phyloP scores from a whole-genome alignment of 2,113 vertebrate species.

The Asarcornis scutulata region DNA sequence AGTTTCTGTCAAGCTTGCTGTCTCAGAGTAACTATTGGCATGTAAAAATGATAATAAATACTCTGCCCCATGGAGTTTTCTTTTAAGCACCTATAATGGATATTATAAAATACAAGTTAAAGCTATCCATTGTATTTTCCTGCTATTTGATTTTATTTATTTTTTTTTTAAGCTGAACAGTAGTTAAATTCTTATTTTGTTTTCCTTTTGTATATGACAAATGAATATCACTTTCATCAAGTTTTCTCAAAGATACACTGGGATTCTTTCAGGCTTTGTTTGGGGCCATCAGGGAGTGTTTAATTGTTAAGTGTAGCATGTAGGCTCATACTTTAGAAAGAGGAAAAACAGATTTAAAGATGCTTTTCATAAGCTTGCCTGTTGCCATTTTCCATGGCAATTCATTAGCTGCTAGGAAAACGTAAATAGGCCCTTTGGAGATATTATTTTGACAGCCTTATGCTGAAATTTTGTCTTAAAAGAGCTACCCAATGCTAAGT shows the following conservation, averaged over 20 bases:
- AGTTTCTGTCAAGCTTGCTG: neutral
- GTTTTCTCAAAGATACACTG: neutral
- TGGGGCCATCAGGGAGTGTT: constrained; percentile 33
- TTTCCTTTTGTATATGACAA: neutral
- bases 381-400: constrained; percentile 29
- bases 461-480: constrained; percentile 44
- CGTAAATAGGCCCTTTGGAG: constrained; percentile 27
- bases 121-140: neutral
- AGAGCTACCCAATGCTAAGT: neutral
- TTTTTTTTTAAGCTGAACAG: neutral
- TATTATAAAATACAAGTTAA: neutral
- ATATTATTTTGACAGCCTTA: constrained; percentile 29
- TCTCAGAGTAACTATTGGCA: neutral
- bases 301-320: neutral
- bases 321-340: neutral
- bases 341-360: constrained; percentile 2
- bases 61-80: neutral
- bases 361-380: constrained; percentile 22
- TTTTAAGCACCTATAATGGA: neutral
- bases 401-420: constrained; percentile 41
- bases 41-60: neutral
- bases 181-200: neutral
- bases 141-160: accelerated
- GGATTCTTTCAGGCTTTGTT: neutral
- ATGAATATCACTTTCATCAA: neutral